These are phyloP conservation scores for Chaetodon trifasciatus DNA, from an alignment of 2,797 vertebrate species.

Conservation along the genomic window DNA sequence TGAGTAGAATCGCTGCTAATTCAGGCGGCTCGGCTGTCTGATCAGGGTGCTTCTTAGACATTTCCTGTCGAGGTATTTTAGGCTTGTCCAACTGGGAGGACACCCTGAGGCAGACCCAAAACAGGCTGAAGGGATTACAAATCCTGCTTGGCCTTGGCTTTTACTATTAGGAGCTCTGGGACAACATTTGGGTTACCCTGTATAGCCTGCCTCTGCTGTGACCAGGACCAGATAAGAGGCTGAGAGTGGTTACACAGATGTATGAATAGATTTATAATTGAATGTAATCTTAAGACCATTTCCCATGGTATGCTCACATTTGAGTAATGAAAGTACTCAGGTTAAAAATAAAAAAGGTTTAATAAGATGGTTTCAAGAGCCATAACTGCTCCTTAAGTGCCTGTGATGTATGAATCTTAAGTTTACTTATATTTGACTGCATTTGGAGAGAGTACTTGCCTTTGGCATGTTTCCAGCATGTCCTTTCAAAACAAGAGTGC, in stretches of 20 bases:
- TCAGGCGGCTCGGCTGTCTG: background rate
- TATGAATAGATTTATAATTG: constrained; percentile 31
- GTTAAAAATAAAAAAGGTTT: constrained; percentile 25
- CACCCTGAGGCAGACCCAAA: background rate
- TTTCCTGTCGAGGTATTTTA: constrained; percentile 13
- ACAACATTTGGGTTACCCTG: background rate
- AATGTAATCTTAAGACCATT: constrained; percentile 31
- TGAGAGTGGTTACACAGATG: constrained; percentile 8
- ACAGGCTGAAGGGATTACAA: constrained; percentile 33
- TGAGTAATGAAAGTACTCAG: constrained; percentile 28
- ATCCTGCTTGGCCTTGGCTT: constrained; percentile 11
- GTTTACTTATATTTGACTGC: constrained; percentile 5
- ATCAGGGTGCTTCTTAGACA: constrained; percentile 18
- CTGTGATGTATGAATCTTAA: constrained; percentile 24
- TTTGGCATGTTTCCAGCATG: background rate
- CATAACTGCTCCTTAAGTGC: constrained; percentile 27
- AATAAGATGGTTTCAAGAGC: constrained; percentile 29
- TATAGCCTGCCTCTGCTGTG: background rate
- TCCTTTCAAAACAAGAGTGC: constrained; percentile 2
- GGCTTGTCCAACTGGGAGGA: constrained; percentile 22
- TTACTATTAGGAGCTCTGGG: constrained; percentile 17
- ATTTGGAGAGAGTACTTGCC: constrained; percentile 19
- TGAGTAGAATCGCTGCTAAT: constrained; percentile 3
- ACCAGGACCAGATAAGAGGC: background rate
- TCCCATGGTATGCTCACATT: constrained; percentile 24